Base-by-base conservation (phyloP, 2,113 vertebrate species). In the Phasianus colchicus region DNA sequence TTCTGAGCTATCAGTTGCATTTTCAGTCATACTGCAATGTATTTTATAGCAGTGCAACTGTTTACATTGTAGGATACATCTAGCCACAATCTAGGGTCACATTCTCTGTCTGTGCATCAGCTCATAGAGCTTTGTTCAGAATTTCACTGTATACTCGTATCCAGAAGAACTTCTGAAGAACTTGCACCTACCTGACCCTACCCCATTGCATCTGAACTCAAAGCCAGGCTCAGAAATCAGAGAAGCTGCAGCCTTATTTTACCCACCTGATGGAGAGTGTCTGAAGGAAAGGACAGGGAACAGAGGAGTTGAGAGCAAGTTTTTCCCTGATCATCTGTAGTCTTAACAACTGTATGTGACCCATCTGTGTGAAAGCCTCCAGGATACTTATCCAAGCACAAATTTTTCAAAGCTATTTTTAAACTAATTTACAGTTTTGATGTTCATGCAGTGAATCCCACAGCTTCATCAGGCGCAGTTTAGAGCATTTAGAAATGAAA, bases 251-350 rank as follows among this genome's bases (percentile, higher is more conserved):
- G 43, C 42, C 14, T 77, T 29, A 14, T 9, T 10, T 70, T 77
- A 24, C 15, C 29, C 42, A 30, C 6, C 29, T 1, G 0, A 5
- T 70, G 29, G 7, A 47, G 27, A 5, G 5, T 50, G 22, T 1
- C 2, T 55, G 54, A 70, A 55, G 34, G 85, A 61, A 27, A n/a
- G n/a, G 80, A 43, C 1, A 11, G 69, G 45, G 10, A 91, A 24
- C 4, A 82, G 81, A 72, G 13, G 34, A 43, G 4, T 58, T 54
- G 58, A 73, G 43, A 69, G 20, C 16, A 21, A 82, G 5, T 40
- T 63, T 83, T 76, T 11, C 42, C 21, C 60, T 42, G 12, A 4
- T 60, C 65, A 54, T 13, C 2, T 1, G 16, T 42, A 63, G 38
- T 60, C 48, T 86, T 17, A 61, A 6, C 11, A 29, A 38, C 30